These are phyloP conservation scores for Rhodinocichla rosea DNA, from an alignment of 2,113 vertebrate genomes.

Conservation along the genomic window DNA sequence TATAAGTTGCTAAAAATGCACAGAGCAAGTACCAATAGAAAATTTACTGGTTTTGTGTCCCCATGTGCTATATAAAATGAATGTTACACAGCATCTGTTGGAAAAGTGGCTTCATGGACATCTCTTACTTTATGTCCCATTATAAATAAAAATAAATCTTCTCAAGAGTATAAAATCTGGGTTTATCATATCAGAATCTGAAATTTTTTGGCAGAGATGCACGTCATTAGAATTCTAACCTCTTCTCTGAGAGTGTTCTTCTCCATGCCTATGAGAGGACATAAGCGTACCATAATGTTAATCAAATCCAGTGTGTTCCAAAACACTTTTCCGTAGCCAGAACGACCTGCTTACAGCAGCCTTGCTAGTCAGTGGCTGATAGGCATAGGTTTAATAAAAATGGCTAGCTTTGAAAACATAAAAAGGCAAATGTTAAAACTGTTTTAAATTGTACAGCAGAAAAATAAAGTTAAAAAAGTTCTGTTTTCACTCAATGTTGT, in stretches of 20 bases:
- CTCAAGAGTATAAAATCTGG: constrained; percentile 85
- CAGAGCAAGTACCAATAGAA: constrained; percentile 84
- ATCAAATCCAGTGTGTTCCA: constrained; percentile 82
- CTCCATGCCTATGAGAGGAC: constrained; percentile 66
- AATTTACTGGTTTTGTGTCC: constrained; percentile 77
- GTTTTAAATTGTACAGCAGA: constrained; percentile 86
- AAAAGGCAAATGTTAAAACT: constrained; percentile 86
- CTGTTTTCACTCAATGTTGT: constrained; percentile 78
- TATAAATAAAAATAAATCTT: constrained; percentile 88
- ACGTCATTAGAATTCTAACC: constrained; percentile 68
- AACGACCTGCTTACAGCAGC: constrained; percentile 68
- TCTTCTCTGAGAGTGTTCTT: constrained; percentile 67
- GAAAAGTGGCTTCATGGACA: constrained; percentile 83
- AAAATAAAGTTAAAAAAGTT: constrained; percentile 87
- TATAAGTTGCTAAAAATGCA: constrained; percentile 86
- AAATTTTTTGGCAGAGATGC: constrained; percentile 80
- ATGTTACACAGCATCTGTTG: constrained; percentile 80
- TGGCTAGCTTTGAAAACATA: constrained; percentile 84
- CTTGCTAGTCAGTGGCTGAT: constrained; percentile 68
- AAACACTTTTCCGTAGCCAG: constrained; percentile 77
- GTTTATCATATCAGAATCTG: constrained; percentile 76
- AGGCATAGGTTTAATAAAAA: constrained; percentile 83
- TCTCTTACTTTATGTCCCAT: constrained; percentile 79
- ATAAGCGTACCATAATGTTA: constrained; percentile 74
- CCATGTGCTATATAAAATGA: constrained; percentile 83